Conservation (phyloP, 1,140 invertebrate genomes). For the Bombyx mandarina region DNA sequence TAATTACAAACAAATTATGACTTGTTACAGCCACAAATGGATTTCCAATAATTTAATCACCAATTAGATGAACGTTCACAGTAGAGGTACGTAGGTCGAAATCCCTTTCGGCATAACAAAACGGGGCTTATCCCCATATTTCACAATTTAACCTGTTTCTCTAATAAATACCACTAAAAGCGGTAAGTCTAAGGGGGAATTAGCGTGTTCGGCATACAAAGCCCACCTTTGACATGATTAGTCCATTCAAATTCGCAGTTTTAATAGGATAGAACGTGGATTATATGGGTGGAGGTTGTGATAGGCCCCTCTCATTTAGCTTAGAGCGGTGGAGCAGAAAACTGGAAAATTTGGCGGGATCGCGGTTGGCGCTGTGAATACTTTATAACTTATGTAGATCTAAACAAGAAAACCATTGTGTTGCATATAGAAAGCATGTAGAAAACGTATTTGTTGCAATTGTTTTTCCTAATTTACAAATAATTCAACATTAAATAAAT, state of each 20-base stretch:
- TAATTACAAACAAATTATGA: no score
- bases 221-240: conserved; percentile 16
- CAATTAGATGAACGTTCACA: no score
- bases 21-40: no score
- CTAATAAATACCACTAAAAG: no score
- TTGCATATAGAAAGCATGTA: no score
- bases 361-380: conserved; percentile 8
- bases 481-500: no score
- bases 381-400: conserved; percentile 5
- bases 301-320: conserved; percentile 18
- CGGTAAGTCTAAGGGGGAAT: not conserved
- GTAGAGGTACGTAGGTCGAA: no score
- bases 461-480: no score
- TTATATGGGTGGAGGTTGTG: conserved; percentile 18
- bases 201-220: conserved; percentile 12
- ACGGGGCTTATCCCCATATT: not conserved
- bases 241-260: conserved; percentile 16
- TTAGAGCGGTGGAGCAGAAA: conserved; percentile 18
- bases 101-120: not conserved
- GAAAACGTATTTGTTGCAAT: no score
- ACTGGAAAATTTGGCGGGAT: conserved; percentile 9
- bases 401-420: no score
- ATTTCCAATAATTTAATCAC: no score
- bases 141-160: no score
- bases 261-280: conserved; percentile 15